Percentiles rank a stretch among this genome's conserved stretches.
Conservation (phyloP, 2,888 invertebrate genomes). For the Drosophila leonis region DNA sequence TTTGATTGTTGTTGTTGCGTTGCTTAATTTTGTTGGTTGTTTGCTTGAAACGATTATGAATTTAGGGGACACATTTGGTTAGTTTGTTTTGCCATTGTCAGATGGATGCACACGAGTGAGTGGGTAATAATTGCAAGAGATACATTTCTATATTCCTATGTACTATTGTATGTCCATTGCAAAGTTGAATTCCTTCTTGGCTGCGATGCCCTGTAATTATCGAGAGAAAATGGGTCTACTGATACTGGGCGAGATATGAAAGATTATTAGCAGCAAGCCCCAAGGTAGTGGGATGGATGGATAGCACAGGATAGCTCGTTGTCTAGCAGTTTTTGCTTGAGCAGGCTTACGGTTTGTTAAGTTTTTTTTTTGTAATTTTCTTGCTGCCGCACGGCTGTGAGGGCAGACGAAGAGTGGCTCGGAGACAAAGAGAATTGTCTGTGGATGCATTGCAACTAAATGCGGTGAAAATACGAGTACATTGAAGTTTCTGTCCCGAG, state of each 20-base stretch:
- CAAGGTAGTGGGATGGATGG: background rate
- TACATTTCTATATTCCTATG: background rate
- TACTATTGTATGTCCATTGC: background rate
- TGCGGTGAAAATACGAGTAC: constrained; percentile 61
- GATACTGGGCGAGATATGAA: background rate
- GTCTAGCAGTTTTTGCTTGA: background rate
- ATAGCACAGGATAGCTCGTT: constrained; percentile 1
- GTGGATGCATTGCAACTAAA: constrained; percentile 59
- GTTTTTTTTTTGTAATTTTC: constrained; percentile 1
- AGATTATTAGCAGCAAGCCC: background rate
- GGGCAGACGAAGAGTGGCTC: background rate
- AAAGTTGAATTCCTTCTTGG: background rate
- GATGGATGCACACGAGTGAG: background rate
- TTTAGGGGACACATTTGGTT: constrained; percentile 17
- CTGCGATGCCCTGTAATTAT: background rate
- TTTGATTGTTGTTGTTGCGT: constrained; percentile 30
- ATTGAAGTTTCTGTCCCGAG: constrained; percentile 55
- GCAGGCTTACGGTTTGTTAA: constrained; percentile 1
- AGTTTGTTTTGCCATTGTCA: background rate
- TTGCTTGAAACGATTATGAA: constrained; percentile 23
- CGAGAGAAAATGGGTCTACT: background rate
- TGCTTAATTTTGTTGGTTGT: constrained; percentile 13
- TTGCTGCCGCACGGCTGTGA: constrained; percentile 12
- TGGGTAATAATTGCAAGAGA: background rate
- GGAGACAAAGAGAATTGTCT: constrained; percentile 21